Base-by-base conservation (phyloP, 2,888 invertebrate species). In the Oscheius sp. region DNA sequence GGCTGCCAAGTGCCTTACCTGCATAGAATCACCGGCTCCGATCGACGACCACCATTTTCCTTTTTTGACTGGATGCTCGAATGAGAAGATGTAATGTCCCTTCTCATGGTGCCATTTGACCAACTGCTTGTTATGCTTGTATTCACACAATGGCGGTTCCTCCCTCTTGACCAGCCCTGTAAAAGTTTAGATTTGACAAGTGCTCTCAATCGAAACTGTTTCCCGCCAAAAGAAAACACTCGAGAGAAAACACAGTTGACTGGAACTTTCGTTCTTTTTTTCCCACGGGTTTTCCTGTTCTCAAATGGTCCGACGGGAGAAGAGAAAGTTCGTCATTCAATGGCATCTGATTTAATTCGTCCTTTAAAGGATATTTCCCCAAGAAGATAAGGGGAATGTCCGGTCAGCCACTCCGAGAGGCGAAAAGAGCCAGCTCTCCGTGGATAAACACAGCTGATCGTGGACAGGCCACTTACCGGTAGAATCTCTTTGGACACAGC, bases 21-120 rank as follows among this genome's bases (percentile, higher is more conserved):
- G 16, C 83, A 83, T 83, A 41, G 68, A 58, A 43, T 78, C 69
- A 29, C 83, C 83, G n/a, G 79, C 76, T 25, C 81, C 83, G 69
- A 83, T 76, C 13, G 78, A 81, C 1, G 76, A 74, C 78, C 77
- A 83, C 78, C 78, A 80, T 49, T 79, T 76, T 21, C 83, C 83
- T 70, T 82, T 79, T 68, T 82, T 83, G 29, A 69, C 69, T 53
- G 79, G 76, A 70, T 76, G 76, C 41, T 70, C 53, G 21, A 81
- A 49, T 2, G 70, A 61, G 58, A 79, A 81, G 12, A 66, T 52
- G 43, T 75, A 64, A 46, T 75, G 45, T 0, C 53, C 71, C 13
- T 59, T 53, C 53, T 61, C 61, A 6, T 49, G 59, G 29, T 41
- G 25, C 71, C 71, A 71, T 2, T 25, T 61, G 13, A 71, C 59